Base-by-base conservation (phyloP, 2,797 vertebrate genomes). In the Periparus ater region DNA sequence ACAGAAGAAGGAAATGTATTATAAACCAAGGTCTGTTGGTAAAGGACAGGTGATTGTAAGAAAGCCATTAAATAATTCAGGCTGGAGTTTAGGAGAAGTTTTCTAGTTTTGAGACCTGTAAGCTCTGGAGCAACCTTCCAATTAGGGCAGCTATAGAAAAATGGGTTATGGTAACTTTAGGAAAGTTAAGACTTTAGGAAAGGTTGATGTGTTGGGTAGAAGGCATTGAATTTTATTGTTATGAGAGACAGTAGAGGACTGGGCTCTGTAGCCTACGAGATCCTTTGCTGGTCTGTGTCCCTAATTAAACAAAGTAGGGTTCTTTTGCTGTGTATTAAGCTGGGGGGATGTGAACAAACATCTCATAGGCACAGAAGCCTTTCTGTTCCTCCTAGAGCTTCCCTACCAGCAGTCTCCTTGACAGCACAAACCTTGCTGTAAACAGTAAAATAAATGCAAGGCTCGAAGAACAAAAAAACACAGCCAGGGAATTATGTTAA, bases 331-430 rank as follows among this genome's bases (percentile, higher is more conserved):
- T 2, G 1, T 65, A 16, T 74, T 60, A 71, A 85, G 67, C 48
- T 85, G 45, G 20, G 26, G 17, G 11, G 68, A 68, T 77, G 65
- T 53, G 50, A 89, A 83, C 1, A 13, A 91, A 72, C 22, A 74
- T 14, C 74, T 87, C 55, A 71, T 13, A 92, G 66, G 72, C 68
- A 93, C 34, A 88, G 76, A 91, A 92, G 79, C 66, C 38, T 72
- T 89, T 62, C 51, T 89, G 47, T 77, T 93, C 18, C 25, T 95
- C 85, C 76, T 93, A 58, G 57, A 95, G 47, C 42, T 85, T 88
- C 47, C 66, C 54, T 47, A 92, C 6, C 18, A 89, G 79, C 72
- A 75, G 62, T 57, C 11, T 89, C 36, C 57, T 95, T 42, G 68
- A 54, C 48, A 91, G 60, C 68, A 67, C n/a, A 63, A 82, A 83